phyloP scores from a whole-genome alignment of 2,888 invertebrate species.

The Apotomis capreana region DNA sequence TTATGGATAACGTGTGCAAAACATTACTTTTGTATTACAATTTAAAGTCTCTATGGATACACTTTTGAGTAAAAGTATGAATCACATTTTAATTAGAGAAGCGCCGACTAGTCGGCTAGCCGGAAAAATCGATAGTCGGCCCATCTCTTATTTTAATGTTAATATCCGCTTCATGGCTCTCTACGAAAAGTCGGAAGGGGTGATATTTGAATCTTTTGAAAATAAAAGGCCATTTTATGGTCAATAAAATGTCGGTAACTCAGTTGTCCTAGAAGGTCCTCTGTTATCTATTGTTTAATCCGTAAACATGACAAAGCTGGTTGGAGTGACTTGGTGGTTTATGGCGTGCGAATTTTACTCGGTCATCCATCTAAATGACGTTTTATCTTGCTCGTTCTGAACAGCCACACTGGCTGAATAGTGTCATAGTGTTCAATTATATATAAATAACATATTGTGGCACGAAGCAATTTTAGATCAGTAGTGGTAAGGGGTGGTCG shows the following conservation, averaged over 20 bases:
- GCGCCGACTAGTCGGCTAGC: too few species aligned
- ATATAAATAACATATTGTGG: constrained; percentile 45
- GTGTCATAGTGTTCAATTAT: constrained; percentile 60
- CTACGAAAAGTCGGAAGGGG: too few species aligned
- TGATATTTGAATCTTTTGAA: not conserved
- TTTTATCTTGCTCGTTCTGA: constrained; percentile 7
- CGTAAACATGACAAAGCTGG: not conserved
- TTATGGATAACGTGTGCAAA: too few species aligned
- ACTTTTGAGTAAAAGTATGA: too few species aligned
- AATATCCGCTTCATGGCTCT: too few species aligned
- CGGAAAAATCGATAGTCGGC: too few species aligned
- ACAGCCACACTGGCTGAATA: constrained; percentile 49
- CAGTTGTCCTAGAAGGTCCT: not conserved
- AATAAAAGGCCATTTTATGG: not conserved
- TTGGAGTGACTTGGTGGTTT: not conserved
- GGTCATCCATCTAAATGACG: not conserved
- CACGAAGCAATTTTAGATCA: constrained; percentile 70
- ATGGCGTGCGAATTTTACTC: not conserved
- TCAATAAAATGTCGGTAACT: not conserved
- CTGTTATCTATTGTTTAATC: not conserved
- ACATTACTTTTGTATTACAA: too few species aligned
- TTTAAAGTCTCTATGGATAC: too few species aligned
- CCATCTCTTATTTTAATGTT: too few species aligned
- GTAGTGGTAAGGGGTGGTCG: constrained; percentile 43
- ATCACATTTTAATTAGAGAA: too few species aligned